Base-by-base conservation (phyloP, 2,113 vertebrate genomes). In the Xerus inauris region DNA sequence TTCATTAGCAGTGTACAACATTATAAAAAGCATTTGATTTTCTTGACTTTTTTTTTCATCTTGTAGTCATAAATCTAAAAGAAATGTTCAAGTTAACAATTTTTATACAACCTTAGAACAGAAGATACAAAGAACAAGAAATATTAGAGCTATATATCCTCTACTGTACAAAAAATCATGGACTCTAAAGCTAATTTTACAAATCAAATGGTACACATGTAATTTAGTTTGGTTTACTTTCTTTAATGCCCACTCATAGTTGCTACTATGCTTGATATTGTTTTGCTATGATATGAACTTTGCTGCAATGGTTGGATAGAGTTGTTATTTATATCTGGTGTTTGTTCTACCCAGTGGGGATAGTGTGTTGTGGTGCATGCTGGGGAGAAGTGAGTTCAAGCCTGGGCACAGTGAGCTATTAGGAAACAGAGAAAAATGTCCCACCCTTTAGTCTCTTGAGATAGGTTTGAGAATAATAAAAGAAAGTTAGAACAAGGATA, bases 1-100 rank as follows among this genome's bases (percentile, higher is more conserved):
- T 87, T 26, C 91, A 51, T 93, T 75, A 97, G 20, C 42, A 87
- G 8, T 17, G 1, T 87, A 54, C 13, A 94, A 0, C 82, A 42
- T 82, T 65, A 79, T 17, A 82, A 72, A 93, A 96, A 93, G 14
- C 11, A 57, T 72, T 85, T 92, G 40, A 93, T 80, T 97, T 91
- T 89, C 42, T 93, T 92, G 42, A n/a, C 2, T 19, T 75, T n/a
- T n/a, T 47, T 47, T 90, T 20, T 8, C 69, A 89, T 89, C 40
- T 49, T 92, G 54, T 59, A 67, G 10, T 35, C 80, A 38, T 73
- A 64, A 42, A 47, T 76, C 65, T 0, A 65, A 35, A 65, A 93
- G 86, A 94, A 81, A 45, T 5, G 26, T 73, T 3, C 49, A 91
- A 82, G 54, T 84, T 57, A 79, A 47, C 82, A 24, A 86, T 67